Base-by-base conservation (phyloP, 2,888 invertebrate genomes). In the Euproctis similis region DNA sequence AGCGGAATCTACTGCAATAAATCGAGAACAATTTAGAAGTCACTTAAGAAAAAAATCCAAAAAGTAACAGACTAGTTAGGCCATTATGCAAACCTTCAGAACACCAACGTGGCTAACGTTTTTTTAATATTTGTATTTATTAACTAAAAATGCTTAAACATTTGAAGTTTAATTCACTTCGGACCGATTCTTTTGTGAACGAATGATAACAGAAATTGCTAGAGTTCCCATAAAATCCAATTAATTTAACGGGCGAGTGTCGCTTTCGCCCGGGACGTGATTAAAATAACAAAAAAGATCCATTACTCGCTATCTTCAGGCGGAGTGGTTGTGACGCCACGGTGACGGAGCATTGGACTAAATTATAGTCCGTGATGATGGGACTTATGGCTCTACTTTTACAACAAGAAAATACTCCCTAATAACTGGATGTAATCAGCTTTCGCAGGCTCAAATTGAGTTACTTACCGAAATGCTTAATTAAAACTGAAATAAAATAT, bases 211-310 rank as follows among this genome's bases (percentile, higher is more conserved):
- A 49, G 59, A 59, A 62, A 64, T 60, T 59, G 59, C 53, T 49
- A 57, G 53, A 46, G 62, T 55, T 58, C 53, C 55, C 49, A 53
- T 61, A 56, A 62, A 70, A 74, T 59, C 65, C 67, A 75, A 75
- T 77, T 76, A 76, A 71, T 70, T 69, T 59, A 47, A 45, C 34
- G 42, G 41, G n/a, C 31, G 41, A 42, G 48, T 44, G 41, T 55
- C 53, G 46, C 46, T 51, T 49, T 48, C 44, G 36, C 28, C n/a
- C 25, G 51, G 32, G 41, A 60, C 61, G 61, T 63, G 61, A 63
- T 66, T 59, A 61, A 59, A 65, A 64, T 64, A 53, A 58, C 59
- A 60, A 60, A 63, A 58, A 58, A 44, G 48, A 47, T 51, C 52
- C 48, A 54, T 55, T 55, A 51, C 45, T 27, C 39, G 42, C 33